Evolutionary conservation across 2,888 invertebrate genomes (phyloP).

Genomic region (Eristalinus sepulchralis): DNA sequence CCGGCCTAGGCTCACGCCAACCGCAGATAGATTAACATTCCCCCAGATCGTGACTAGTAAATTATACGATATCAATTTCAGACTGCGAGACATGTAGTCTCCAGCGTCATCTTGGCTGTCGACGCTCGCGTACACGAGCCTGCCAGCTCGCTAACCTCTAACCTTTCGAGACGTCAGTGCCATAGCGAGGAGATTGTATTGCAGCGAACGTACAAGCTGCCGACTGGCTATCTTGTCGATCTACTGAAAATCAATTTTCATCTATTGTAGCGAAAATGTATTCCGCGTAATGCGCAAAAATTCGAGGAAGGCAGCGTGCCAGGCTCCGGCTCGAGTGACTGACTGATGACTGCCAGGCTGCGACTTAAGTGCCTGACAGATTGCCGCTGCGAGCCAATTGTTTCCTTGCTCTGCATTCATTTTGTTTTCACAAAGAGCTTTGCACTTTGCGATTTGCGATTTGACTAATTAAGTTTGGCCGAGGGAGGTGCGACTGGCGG

Average conservation of each 20-base stretch:
- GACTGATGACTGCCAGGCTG: neutral
- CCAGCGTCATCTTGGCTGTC: constrained; percentile 26
- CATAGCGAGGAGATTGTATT: neutral
- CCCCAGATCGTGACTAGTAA: constrained; percentile 53
- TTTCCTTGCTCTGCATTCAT: neutral
- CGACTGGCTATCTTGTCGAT: neutral
- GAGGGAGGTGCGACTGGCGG: neutral
- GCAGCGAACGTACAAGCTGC: neutral
- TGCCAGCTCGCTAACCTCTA: neutral
- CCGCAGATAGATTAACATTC: constrained; percentile 42
- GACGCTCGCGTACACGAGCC: constrained; percentile 16
- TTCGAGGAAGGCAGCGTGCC: neutral
- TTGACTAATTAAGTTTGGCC: neutral
- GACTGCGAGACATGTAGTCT: constrained; percentile 57
- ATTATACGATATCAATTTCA: constrained; percentile 38
- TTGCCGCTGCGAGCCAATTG: neutral
- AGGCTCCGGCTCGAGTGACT: neutral
- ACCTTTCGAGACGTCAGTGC: neutral
- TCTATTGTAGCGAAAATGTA: neutral
- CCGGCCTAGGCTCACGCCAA: constrained; percentile 2
- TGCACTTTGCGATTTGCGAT: neutral
- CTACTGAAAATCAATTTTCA: neutral
- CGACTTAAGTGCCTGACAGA: neutral
- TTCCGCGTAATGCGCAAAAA: neutral
- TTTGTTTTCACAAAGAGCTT: neutral